phyloP scores from a whole-genome alignment of 2,888 invertebrate genomes.

The Cantharis lateralis region DNA sequence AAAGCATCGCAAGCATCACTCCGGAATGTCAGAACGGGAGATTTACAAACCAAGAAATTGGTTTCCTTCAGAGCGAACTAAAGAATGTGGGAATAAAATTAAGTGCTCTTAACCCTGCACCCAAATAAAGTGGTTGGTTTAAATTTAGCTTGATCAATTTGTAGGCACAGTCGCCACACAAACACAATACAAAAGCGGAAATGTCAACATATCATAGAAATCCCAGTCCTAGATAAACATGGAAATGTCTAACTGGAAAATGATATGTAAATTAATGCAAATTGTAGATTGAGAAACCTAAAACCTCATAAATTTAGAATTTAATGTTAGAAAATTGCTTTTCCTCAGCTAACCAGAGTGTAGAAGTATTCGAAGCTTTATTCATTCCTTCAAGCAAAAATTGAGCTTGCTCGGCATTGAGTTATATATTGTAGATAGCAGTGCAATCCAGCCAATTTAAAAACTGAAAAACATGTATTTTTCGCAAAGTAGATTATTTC shows the following conservation, averaged over 20 bases:
- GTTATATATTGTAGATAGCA: conserved; percentile 1
- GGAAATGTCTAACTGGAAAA: conserved; percentile 18
- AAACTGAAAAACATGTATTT: background rate
- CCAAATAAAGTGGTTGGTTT: background rate
- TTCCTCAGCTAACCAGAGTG: conserved; percentile 10
- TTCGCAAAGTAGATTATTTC: background rate
- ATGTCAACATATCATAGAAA: conserved; percentile 21
- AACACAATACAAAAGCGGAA: conserved; percentile 2
- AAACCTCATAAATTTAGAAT: conserved; percentile 23
- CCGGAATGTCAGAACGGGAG: background rate
- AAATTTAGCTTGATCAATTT: background rate
- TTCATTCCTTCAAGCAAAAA: conserved; percentile 9
- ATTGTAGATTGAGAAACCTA: conserved; percentile 22
- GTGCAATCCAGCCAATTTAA: background rate
- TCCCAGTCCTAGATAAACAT: conserved; percentile 21
- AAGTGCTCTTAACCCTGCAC: background rate
- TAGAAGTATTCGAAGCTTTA: conserved; percentile 7
- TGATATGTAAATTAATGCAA: conserved; percentile 28
- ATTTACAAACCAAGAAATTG: background rate
- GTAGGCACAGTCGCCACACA: background rate
- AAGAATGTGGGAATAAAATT: background rate
- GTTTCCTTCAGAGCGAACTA: background rate
- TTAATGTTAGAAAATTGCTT: conserved; percentile 27
- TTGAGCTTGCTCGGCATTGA: conserved; percentile 5
- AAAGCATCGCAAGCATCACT: background rate